These are phyloP conservation scores for Synaphobranchus kaupii DNA, from an alignment of 2,797 vertebrate genomes.

Conservation along the genomic window DNA sequence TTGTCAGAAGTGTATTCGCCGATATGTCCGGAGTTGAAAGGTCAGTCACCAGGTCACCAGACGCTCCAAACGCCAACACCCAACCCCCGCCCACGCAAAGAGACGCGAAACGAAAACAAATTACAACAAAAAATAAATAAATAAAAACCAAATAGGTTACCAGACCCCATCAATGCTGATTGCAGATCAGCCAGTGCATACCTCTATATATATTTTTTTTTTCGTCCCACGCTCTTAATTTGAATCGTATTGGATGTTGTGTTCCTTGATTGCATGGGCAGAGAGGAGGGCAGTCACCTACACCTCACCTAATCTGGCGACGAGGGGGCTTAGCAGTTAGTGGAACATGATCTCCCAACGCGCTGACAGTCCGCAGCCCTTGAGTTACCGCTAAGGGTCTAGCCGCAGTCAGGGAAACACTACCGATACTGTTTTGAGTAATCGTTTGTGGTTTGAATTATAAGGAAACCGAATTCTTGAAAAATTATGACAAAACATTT, in stretches of 20 bases:
- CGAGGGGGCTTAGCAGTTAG: constrained; percentile 63
- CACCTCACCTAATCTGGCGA: constrained; percentile 66
- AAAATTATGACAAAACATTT: constrained; percentile 73
- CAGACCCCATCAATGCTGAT: constrained; percentile 11
- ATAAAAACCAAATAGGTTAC: not conserved
- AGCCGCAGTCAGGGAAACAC: constrained; percentile 52
- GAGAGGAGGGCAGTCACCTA: constrained; percentile 35
- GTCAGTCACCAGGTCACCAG: not conserved
- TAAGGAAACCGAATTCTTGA: constrained; percentile 66
- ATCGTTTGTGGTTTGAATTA: constrained; percentile 67
- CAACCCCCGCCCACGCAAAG: not conserved
- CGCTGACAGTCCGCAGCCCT: constrained; percentile 64
- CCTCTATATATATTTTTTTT: constrained; percentile 3
- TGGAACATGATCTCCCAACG: constrained; percentile 58
- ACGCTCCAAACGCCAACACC: not conserved
- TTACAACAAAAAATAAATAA: not conserved
- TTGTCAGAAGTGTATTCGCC: not conserved
- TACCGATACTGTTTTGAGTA: constrained; percentile 61
- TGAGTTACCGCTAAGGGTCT: constrained; percentile 52
- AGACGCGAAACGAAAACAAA: not conserved
- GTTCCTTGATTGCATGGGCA: constrained; percentile 49
- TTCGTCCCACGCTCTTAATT: constrained; percentile 36
- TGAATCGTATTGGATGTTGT: constrained; percentile 41
- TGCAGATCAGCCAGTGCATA: constrained; percentile 1
- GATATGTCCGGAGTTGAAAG: not conserved